A percentile compares a stretch with the other conserved stretches of the same genome.
Evolutionary conservation across 2,113 vertebrate genomes (phyloP).

Genomic region (Burhinus bistriatus): DNA sequence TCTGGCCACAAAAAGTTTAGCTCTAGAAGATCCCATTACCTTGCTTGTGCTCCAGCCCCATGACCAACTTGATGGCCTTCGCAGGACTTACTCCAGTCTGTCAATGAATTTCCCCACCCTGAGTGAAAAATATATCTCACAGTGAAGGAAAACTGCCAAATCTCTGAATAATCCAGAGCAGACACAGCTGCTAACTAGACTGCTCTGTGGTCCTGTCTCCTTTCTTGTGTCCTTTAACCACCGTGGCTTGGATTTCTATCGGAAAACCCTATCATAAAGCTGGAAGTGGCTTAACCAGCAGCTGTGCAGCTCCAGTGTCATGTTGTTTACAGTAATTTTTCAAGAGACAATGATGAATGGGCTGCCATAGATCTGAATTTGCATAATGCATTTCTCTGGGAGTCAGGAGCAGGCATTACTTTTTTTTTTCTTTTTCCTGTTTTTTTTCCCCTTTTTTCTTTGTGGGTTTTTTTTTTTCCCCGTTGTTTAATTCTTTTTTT

Average conservation of each 20-base stretch:
- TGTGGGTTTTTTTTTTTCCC: no score
- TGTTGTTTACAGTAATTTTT: not conserved
- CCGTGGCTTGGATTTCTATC: not conserved
- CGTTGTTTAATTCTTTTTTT: no score
- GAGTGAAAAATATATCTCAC: not conserved
- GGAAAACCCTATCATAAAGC: not conserved
- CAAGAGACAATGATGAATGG: not conserved
- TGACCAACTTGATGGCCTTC: not conserved
- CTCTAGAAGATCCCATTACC: not conserved
- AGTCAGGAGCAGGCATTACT: not conserved
- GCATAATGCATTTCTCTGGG: not conserved
- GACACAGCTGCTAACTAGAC: not conserved
- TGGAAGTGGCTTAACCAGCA: not conserved
- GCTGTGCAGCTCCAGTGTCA: not conserved
- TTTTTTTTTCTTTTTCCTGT: not conserved
- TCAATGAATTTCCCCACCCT: not conserved
- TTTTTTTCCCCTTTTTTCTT: not conserved
- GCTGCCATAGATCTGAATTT: not conserved
- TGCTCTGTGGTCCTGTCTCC: not conserved
- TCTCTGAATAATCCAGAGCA: not conserved
- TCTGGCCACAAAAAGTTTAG: accelerated
- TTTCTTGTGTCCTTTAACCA: not conserved
- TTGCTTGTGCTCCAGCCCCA: not conserved
- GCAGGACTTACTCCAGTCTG: not conserved
- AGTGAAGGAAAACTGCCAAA: not conserved